Evolutionary conservation across 2,113 vertebrate genomes (phyloP).

Genomic region (Trachemys scripta): DNA sequence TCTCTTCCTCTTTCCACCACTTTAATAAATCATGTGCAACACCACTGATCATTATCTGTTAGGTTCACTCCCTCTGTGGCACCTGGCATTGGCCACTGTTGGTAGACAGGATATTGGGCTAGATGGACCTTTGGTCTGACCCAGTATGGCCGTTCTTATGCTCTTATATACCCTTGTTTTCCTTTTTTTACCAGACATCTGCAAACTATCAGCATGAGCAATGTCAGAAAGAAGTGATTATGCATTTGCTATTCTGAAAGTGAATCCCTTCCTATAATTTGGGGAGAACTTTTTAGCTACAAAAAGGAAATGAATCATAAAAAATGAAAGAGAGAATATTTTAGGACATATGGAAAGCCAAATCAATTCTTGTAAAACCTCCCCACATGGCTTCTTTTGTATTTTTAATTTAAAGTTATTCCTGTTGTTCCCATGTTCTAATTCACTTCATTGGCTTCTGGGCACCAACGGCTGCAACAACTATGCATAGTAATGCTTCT

Average conservation of each 20-base stretch:
- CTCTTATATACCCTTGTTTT: background rate
- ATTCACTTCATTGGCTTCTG: background rate
- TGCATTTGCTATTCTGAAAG: background rate
- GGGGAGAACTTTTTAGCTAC: background rate
- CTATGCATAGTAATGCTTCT: background rate
- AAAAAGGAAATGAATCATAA: background rate
- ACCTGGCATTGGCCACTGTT: no score
- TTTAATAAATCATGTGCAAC: background rate
- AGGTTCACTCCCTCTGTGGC: no score
- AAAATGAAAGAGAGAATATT: background rate
- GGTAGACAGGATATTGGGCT: no score
- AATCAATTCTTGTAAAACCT: slow-evolving; percentile 8
- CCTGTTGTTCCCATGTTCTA: background rate
- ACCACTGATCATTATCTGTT: background rate
- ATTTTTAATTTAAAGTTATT: background rate
- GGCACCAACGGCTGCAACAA: background rate
- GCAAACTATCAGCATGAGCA: background rate
- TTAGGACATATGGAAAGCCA: background rate
- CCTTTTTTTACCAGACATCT: background rate
- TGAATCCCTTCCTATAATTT: slow-evolving; percentile 19
- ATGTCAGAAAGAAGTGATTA: background rate
- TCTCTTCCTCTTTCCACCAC: background rate
- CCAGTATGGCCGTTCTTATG: no score
- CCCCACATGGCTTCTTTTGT: background rate
- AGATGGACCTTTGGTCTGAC: no score